A percentile compares a stretch with the other conserved stretches of the same genome.
phyloP scores from a whole-genome alignment of 2,113 vertebrate species.

The Gadus chalcogrammus region DNA sequence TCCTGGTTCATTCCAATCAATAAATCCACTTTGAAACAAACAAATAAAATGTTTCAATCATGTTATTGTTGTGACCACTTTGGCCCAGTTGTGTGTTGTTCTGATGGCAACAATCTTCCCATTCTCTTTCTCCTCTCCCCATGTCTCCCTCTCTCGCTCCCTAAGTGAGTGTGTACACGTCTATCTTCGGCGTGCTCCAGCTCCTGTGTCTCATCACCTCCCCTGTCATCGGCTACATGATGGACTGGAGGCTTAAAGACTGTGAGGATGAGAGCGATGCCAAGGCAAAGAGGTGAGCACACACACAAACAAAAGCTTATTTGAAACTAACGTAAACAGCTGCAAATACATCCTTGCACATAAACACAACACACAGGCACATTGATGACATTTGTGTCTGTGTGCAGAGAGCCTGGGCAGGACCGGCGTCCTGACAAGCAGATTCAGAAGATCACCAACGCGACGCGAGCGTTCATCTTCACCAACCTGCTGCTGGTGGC shows the following conservation, averaged over 20 bases:
- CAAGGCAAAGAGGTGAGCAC: slow-evolving; percentile 70
- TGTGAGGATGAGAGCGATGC: slow-evolving; percentile 84
- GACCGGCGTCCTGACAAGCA: slow-evolving; percentile 81
- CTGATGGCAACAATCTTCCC: too few relatives aligned
- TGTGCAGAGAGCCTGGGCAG: slow-evolving; percentile 77
- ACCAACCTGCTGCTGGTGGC: slow-evolving; percentile 92
- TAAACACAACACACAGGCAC: too few relatives aligned
- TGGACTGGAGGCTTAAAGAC: slow-evolving; percentile 95
- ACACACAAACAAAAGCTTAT: background rate
- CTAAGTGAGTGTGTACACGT: slow-evolving; percentile 90
- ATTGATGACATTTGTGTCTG: too few relatives aligned
- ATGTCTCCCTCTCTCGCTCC: background rate
- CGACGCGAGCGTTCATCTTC: slow-evolving; percentile 92
- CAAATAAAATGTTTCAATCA: too few relatives aligned
- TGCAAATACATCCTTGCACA: background rate
- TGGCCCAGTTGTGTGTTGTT: too few relatives aligned
- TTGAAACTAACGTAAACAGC: too few relatives aligned
- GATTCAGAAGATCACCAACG: slow-evolving; percentile 91
- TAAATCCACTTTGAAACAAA: too few relatives aligned
- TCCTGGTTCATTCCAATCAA: too few relatives aligned
- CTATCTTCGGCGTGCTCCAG: slow-evolving; percentile 94
- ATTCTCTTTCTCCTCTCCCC: background rate
- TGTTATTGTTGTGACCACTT: too few relatives aligned
- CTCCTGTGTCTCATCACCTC: slow-evolving; percentile 93
- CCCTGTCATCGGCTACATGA: slow-evolving; percentile 92